Evolutionary conservation across 2,888 invertebrate species (phyloP).

Genomic region (Euphydryas editha): DNA sequence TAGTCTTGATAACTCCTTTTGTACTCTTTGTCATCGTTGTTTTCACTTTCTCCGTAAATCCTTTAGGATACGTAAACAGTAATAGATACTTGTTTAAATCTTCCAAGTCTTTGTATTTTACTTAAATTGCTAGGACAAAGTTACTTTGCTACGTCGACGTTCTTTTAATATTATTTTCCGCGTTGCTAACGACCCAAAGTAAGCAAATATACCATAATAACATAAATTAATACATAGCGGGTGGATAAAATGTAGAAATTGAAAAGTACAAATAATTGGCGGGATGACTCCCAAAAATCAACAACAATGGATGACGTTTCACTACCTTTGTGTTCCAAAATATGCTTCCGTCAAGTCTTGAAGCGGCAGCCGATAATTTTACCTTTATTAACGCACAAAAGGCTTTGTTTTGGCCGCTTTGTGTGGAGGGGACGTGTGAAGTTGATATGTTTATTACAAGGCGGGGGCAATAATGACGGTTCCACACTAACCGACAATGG

Average conservation of each 20-base stretch:
- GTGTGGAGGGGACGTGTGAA: conserved; percentile 55
- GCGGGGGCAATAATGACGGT: conserved; percentile 47
- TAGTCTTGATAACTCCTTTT: conserved; percentile 64
- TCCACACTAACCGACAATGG: conserved; percentile 27
- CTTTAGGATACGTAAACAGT: conserved; percentile 70
- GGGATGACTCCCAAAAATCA: conserved; percentile 20
- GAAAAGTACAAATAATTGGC: conserved; percentile 16
- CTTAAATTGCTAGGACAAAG: background rate
- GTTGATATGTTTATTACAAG: conserved; percentile 72
- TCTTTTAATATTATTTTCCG: background rate
- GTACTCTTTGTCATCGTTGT: conserved; percentile 65
- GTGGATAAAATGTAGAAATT: background rate
- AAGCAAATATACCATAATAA: background rate
- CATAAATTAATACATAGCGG: background rate
- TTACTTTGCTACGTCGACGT: background rate
- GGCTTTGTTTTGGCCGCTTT: conserved; percentile 62
- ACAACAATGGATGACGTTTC: conserved; percentile 24
- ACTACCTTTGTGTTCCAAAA: conserved; percentile 34
- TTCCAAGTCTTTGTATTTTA: background rate
- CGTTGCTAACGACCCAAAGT: background rate
- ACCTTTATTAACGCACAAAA: conserved; percentile 64
- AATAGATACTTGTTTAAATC: conserved; percentile 55
- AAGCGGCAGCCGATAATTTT: conserved; percentile 54
- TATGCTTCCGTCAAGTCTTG: conserved; percentile 35
- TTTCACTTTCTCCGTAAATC: conserved; percentile 78